Percentiles rank a stretch among this genome's conserved stretches.
Evolutionary conservation across 2,888 invertebrate species (phyloP).

Genomic region (Cynaeus angustus): DNA sequence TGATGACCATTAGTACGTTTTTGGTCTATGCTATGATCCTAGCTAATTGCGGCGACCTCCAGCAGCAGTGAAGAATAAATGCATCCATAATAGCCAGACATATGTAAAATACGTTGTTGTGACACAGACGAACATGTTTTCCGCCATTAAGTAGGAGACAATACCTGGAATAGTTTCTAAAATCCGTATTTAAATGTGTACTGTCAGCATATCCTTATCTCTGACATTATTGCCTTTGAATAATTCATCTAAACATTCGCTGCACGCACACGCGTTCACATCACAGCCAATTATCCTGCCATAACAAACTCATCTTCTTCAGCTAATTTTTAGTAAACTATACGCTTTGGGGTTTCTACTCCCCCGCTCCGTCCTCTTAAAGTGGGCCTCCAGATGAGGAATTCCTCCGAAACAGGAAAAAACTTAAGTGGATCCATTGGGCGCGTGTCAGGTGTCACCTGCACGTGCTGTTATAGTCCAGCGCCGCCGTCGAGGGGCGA

Average conservation of each 20-base stretch:
- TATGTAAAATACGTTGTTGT: conserved; percentile 52
- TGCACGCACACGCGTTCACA: conserved; percentile 24
- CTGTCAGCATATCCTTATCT: conserved; percentile 44
- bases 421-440: conserved; percentile 18
- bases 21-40: too few species aligned
- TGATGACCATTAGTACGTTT: too few species aligned
- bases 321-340: background rate
- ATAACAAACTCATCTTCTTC: background rate
- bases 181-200: conserved; percentile 48
- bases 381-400: too few species aligned
- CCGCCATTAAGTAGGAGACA: conserved; percentile 48
- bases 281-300: conserved; percentile 31
- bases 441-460: conserved; percentile 47
- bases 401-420: conserved; percentile 5
- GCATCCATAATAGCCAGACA: conserved; percentile 48
- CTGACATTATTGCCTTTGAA: conserved; percentile 34
- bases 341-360: background rate
- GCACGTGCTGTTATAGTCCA: conserved; percentile 45
- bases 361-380: background rate
- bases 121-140: conserved; percentile 51
- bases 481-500: conserved; percentile 48
- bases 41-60: background rate
- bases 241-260: conserved; percentile 31
- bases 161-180: conserved; percentile 51
- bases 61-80: conserved; percentile 48